A percentile compares a stretch with the other conserved stretches of the same genome.
Conservation (phyloP, 2,888 invertebrate genomes). For the Keiferia lycopersicella region DNA sequence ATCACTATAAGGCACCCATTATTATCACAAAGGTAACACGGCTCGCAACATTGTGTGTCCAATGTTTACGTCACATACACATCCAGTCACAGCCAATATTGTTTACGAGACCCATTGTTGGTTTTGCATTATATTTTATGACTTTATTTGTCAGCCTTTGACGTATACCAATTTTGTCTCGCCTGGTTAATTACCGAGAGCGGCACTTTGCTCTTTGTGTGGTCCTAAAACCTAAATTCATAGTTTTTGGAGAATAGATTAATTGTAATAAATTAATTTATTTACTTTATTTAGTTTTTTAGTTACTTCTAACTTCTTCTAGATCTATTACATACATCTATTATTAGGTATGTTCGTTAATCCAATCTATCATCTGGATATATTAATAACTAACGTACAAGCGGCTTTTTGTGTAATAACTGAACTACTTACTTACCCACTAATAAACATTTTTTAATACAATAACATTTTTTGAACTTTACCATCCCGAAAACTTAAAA, state of each 20-base stretch:
- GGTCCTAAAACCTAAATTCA: constrained; percentile 41
- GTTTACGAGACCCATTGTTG: constrained; percentile 65
- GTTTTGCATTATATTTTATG: constrained; percentile 55
- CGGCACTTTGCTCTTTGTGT: constrained; percentile 48
- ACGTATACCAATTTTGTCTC: constrained; percentile 45
- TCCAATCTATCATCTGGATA: too few relatives aligned
- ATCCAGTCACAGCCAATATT: constrained; percentile 57
- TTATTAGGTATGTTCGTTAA: too few relatives aligned
- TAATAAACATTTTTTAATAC: too few relatives aligned
- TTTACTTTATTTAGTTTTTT: too few relatives aligned
- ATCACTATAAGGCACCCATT: too few relatives aligned
- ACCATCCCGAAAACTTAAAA: constrained; percentile 30
- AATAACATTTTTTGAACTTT: neutral
- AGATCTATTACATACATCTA: too few relatives aligned
- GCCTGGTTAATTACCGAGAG: constrained; percentile 40
- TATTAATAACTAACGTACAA: too few relatives aligned
- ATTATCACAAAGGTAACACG: neutral
- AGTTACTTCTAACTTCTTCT: too few relatives aligned
- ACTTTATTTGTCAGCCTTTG: constrained; percentile 58
- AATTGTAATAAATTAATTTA: too few relatives aligned
- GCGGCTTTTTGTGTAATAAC: too few relatives aligned
- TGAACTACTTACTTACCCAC: too few relatives aligned
- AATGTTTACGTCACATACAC: constrained; percentile 34
- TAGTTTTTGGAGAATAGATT: constrained; percentile 41
- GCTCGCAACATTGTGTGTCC: constrained; percentile 55